Conservation (phyloP, 2,797 vertebrate species). For the Onychomys torridus region DNA sequence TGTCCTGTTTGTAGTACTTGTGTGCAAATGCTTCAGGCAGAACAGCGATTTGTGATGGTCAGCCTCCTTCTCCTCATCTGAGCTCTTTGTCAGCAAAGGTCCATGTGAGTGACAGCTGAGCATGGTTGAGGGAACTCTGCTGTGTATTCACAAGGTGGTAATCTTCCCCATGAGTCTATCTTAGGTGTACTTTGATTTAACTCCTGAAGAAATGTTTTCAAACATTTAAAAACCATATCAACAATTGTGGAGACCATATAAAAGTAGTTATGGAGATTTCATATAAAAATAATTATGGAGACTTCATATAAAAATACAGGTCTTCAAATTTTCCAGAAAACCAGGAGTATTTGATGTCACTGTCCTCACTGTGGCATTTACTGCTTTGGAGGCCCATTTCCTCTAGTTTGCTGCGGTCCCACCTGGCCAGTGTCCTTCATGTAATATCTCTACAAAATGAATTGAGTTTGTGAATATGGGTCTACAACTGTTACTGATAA, state of each 20-base stretch:
- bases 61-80: neutral
- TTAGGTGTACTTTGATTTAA: neutral
- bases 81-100: neutral
- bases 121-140: neutral
- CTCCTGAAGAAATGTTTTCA: neutral
- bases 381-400: neutral
- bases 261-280: no score
- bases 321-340: constrained; percentile 17
- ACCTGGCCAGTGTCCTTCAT: neutral
- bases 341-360: neutral
- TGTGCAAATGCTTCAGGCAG: neutral
- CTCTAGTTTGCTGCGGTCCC: no score
- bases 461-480: neutral
- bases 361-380: neutral
- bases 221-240: neutral
- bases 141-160: neutral
- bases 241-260: neutral
- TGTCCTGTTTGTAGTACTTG: neutral
- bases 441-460: neutral
- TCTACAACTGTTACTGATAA: neutral
- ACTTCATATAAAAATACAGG: neutral
- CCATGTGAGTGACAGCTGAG: neutral
- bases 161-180: neutral
- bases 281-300: neutral
- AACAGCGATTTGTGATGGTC: neutral